Conservation (phyloP, 2,797 vertebrate species). For the Falco naumanni region DNA sequence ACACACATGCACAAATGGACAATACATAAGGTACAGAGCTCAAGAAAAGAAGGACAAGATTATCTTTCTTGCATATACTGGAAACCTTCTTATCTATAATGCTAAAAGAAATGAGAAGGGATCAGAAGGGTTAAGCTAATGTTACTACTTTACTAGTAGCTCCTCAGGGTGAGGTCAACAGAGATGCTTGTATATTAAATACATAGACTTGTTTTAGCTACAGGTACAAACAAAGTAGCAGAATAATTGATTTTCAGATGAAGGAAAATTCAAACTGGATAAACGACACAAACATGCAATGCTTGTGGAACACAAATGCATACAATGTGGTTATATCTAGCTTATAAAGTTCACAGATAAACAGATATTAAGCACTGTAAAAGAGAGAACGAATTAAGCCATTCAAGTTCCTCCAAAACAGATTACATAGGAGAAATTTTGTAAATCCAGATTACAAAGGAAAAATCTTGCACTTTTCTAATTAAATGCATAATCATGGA, state of each 20-base stretch:
- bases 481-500: conserved; percentile 81
- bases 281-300: neutral
- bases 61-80: neutral
- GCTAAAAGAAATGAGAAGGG: neutral
- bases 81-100: neutral
- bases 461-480: conserved; percentile 65
- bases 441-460: conserved; percentile 42
- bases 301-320: neutral
- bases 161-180: neutral
- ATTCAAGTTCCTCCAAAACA: conserved; percentile 28
- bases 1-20: neutral
- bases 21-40: neutral
- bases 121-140: neutral
- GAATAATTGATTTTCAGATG: neutral
- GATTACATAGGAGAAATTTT: neutral
- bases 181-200: neutral
- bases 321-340: neutral
- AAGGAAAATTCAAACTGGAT: neutral
- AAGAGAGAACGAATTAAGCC: neutral
- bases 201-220: neutral
- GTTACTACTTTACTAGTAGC: neutral
- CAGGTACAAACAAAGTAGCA: neutral
- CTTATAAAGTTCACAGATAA: neutral
- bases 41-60: neutral
- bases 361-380: neutral